Base-by-base conservation (phyloP, 2,113 vertebrate species). In the Istiophorus platypterus region DNA sequence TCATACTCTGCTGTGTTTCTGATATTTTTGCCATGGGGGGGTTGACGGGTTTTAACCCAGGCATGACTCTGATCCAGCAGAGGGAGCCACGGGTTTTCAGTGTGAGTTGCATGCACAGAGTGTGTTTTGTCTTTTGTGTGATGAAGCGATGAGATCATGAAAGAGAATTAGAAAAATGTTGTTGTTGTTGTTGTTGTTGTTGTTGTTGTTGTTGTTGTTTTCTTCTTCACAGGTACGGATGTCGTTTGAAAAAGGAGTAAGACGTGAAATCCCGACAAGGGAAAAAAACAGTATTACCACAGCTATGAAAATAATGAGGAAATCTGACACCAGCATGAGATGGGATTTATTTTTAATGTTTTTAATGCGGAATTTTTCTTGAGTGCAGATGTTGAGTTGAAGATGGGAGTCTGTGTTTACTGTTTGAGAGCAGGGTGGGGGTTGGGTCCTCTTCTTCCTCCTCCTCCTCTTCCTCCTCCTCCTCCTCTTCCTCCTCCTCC, bases 351-450 rank as follows among this genome's bases (percentile, higher is more conserved):
- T 13, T 15, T 51, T n/a, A n/a, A 71, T 42, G n/a, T n/a, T n/a
- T n/a, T n/a, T n/a, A n/a, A n/a, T n/a, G n/a, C n/a, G n/a, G n/a
- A n/a, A n/a, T n/a, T n/a, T n/a, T n/a, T n/a, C 41, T 13, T 27
- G 17, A 8, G 22, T 31, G 26, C 41, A 82, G 64, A 75, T 37
- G 31, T 34, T 47, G 9, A 41, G 24, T 14, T 66, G 58, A 56
- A 77, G 22, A 79, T 66, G 71, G 71, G n/a, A 69, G 69, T 22
- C 17, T 41, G 57, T 62, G 66, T 76, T 76, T 42, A 58, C 63
- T 1, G 5, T 15, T 0, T 29, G 29, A n/a, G 0, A 22, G 11
- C 4, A 22, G 11, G 63, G 66, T 4, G 31, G 4, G 14, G 59
- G 24, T 2, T 22, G n/a, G 47, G 22, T n/a, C n/a, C n/a, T n/a